Evolutionary conservation across 1,140 invertebrate genomes (phyloP).

Genomic region (Rhizoglyphus robini): DNA sequence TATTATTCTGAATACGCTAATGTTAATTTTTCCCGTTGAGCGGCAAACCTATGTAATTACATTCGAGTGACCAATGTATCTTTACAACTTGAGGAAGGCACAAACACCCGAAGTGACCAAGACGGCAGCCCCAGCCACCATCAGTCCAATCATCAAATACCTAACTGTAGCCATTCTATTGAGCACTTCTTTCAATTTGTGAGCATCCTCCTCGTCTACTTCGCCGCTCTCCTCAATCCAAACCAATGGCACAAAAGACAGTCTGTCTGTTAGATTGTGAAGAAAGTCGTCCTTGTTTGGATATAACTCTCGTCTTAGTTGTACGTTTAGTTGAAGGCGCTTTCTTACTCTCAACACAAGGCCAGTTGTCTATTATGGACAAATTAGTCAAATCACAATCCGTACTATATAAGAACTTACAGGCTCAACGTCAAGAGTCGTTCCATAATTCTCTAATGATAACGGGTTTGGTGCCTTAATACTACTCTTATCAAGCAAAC

Average conservation of each 20-base stretch:
- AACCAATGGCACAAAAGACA: not conserved
- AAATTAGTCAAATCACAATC: not conserved
- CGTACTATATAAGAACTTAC: not conserved
- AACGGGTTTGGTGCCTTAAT: not conserved
- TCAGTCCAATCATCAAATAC: too few species aligned
- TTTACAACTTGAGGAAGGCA: too few species aligned
- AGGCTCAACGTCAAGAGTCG: constrained; percentile 15
- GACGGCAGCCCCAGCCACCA: too few species aligned
- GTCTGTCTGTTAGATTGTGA: too few species aligned
- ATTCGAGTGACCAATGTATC: too few species aligned
- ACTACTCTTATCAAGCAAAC: not conserved
- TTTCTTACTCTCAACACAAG: not conserved
- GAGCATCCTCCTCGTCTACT: not conserved
- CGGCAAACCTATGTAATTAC: too few species aligned
- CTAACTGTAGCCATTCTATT: too few species aligned
- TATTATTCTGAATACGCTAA: too few species aligned
- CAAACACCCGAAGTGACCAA: too few species aligned
- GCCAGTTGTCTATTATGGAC: not conserved
- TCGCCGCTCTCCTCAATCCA: not conserved
- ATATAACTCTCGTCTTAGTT: not conserved
- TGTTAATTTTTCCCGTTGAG: too few species aligned
- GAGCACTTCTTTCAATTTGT: not conserved
- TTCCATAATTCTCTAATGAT: not conserved
- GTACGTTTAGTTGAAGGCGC: not conserved
- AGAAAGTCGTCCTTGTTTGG: not conserved